phyloP scores from a whole-genome alignment of 2,113 vertebrate genomes.

The Leucopsar rothschildi region DNA sequence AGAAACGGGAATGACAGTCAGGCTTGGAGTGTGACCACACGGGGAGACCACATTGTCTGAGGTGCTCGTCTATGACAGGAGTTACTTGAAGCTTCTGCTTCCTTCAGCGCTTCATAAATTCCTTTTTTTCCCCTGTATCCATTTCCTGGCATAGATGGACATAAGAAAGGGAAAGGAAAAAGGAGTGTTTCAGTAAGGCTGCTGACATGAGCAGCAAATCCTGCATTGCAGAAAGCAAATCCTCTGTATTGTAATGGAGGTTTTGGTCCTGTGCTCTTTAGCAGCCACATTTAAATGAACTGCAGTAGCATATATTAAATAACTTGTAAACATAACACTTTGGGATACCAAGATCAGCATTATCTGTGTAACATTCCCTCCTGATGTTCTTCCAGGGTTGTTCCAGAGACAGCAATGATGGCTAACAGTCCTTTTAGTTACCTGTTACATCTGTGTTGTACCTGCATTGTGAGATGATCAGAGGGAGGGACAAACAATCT shows the following conservation, averaged over 20 bases:
- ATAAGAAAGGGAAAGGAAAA: background rate
- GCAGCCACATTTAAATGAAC: background rate
- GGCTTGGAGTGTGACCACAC: background rate
- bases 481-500: constrained; percentile 35
- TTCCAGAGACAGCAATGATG: background rate
- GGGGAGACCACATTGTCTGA: background rate
- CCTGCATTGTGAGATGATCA: constrained; percentile 46
- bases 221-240: background rate
- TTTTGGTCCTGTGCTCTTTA: background rate
- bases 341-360: background rate
- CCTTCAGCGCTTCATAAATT: background rate
- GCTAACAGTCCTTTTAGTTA: constrained; percentile 16
- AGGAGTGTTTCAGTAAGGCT: background rate
- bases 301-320: background rate
- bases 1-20: background rate
- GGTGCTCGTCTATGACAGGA: background rate
- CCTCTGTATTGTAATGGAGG: background rate
- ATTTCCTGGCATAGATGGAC: background rate
- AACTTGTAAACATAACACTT: background rate
- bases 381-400: background rate
- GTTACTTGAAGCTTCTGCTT: background rate
- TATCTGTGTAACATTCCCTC: background rate
- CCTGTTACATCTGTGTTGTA: constrained; percentile 9
- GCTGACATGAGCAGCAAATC: background rate
- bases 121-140: background rate